Evolutionary conservation across 2,113 vertebrate species (phyloP), one percentile per base, ranked within the genome.

Genomic region (Gopherus evgoodei): DNA sequence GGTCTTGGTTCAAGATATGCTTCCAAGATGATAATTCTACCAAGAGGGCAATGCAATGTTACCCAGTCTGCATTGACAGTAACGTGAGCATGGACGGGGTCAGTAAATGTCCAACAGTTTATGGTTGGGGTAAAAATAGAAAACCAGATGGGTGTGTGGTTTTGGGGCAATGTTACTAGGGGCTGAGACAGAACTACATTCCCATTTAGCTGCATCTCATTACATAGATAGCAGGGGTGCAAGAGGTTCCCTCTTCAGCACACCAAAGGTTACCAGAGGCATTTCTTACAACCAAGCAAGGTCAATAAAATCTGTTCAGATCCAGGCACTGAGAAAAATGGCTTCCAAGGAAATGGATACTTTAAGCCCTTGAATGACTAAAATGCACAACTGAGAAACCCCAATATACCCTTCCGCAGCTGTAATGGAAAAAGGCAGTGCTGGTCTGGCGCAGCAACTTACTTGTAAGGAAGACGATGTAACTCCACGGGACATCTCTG

Each of bases 381-480:
- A 72, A 72, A 12, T 27, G 75, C 11, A 2, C 12, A 54, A 0
- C 27, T 47, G 79, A 8, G 72, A 87, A 89, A 54, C 62, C 69
- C 75, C 49, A 88, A 17, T 29, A 8, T 54, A 88, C 24, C 29
- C 47, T n/a, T 81, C 53, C 75, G 69, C 56, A 0, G 49, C 86
- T 65, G 42, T 56, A 83, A 57, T 4, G 29, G 88, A 94, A 72
- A 0, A 16, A 50, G 53, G 50, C 53, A 11, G n/a, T 52, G 89
- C 84, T 65, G 35, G 1, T 80, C 49, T 83, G 62, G 92, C 2
- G 42, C 53, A 84, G 3, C 84, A 90, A 98, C 99, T 98, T 98
- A 99, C 99, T 99, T 81, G 99, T 99, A 57, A 99, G 99, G 93
- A 99, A 99, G 96, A 99, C 95, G 65, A 99, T 98, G 98, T 99